Percentiles rank a stretch among this genome's conserved stretches.
phyloP scores from a whole-genome alignment of 2,797 vertebrate species.

The Martes flavigula region DNA sequence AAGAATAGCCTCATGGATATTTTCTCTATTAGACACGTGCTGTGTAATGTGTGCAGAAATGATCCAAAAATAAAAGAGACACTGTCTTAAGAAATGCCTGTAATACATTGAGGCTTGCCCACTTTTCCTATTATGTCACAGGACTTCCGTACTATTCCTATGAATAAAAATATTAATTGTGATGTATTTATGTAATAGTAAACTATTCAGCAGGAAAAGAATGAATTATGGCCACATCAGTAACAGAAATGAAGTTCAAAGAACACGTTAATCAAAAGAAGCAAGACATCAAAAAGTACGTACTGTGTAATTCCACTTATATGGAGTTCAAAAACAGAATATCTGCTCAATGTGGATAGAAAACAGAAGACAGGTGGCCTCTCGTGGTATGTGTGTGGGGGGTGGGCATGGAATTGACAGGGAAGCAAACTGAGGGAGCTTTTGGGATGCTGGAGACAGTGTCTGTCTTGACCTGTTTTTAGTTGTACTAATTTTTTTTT shows the following conservation, averaged over 20 bases:
- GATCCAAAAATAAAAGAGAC: background rate
- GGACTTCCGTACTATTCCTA: background rate
- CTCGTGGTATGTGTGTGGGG: too few species aligned
- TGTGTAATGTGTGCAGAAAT: background rate
- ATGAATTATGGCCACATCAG: background rate
- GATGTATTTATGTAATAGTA: too few species aligned
- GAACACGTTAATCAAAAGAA: background rate
- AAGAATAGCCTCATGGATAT: background rate
- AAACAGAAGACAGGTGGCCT: too few species aligned
- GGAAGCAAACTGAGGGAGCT: too few species aligned
- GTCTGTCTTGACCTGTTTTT: too few species aligned
- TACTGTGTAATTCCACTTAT: too few species aligned
- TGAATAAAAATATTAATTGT: too few species aligned
- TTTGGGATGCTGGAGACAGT: too few species aligned
- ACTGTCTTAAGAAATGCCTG: background rate
- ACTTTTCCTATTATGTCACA: background rate
- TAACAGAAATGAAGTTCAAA: background rate
- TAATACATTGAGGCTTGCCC: background rate
- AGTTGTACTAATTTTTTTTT: too few species aligned
- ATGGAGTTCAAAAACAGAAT: background rate
- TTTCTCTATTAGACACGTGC: background rate
- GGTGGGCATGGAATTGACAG: too few species aligned
- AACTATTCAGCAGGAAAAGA: background rate
- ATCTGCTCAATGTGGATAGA: too few species aligned
- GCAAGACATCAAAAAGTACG: background rate